A percentile compares a stretch with the other conserved stretches of the same genome.
These are phyloP conservation scores for Lycia hirtaria DNA, from an alignment of 2,888 invertebrate genomes.

Conservation along the genomic window DNA sequence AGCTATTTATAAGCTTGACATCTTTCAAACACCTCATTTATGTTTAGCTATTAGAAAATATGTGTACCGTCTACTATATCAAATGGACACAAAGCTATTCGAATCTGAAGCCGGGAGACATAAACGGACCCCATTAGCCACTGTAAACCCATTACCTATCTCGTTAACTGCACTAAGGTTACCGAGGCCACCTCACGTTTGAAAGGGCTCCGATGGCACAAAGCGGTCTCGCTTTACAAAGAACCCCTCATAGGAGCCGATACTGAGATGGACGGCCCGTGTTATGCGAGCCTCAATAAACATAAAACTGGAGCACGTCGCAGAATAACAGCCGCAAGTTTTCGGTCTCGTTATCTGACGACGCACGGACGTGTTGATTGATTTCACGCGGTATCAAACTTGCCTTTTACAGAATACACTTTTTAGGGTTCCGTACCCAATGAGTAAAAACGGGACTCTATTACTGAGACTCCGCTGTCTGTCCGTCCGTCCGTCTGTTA, in stretches of 20 bases:
- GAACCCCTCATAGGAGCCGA: conserved; percentile 35
- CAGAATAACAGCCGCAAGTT: conserved; percentile 45
- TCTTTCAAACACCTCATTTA: no score
- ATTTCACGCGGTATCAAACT: conserved; percentile 30
- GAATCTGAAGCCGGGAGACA: conserved; percentile 14
- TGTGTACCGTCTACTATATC: conserved; percentile 13
- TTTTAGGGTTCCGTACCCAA: no score
- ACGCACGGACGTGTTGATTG: conserved; percentile 45
- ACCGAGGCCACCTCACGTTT: conserved; percentile 28
- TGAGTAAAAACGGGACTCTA: no score
- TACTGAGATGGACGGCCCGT: conserved; percentile 34
- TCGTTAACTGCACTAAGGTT: conserved; percentile 33
- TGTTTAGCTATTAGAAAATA: no score
- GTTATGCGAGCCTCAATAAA: conserved; percentile 43
- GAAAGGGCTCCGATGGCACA: conserved; percentile 30
- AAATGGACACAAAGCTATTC: conserved; percentile 13
- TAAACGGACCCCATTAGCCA: conserved; percentile 25
- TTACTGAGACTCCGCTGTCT: no score
- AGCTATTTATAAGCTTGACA: no score
- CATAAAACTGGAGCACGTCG: conserved; percentile 44
- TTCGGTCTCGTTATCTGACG: conserved; percentile 47
- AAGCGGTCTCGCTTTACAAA: conserved; percentile 36
- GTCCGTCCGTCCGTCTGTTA: no score
- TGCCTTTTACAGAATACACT: conserved; percentile 16
- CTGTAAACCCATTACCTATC: conserved; percentile 31